A percentile compares a stretch with the other conserved stretches of the same genome.
phyloP scores from a whole-genome alignment of 2,888 invertebrate genomes.

The Leptopilina syphax region DNA sequence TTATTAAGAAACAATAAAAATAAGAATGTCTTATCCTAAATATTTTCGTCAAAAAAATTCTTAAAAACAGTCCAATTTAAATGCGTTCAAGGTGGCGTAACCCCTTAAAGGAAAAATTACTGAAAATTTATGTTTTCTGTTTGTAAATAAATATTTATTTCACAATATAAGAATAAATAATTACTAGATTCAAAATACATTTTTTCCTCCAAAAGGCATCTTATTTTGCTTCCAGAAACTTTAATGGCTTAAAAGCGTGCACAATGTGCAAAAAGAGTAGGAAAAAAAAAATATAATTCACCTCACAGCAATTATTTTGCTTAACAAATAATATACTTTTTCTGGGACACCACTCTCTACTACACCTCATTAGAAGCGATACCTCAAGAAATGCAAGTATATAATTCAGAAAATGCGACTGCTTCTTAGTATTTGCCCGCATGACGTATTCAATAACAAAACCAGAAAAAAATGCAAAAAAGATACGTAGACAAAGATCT shows the following conservation, averaged over 20 bases:
- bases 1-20: too few species aligned
- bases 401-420: neutral
- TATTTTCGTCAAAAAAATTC: too few species aligned
- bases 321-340: neutral
- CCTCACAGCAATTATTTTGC: constrained; percentile 10
- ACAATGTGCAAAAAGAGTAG: neutral
- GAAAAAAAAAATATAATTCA: neutral
- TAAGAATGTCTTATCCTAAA: too few species aligned
- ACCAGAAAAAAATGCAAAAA: neutral
- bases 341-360: neutral
- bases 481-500: constrained; percentile 45
- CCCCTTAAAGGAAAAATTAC: too few species aligned
- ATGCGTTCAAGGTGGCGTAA: too few species aligned
- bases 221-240: neutral
- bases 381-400: neutral
- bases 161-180: too few species aligned
- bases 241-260: neutral
- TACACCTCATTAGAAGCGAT: constrained; percentile 18
- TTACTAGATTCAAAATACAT: too few species aligned
- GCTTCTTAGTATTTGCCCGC: neutral
- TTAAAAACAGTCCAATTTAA: too few species aligned
- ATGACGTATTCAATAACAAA: neutral
- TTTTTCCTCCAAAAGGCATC: too few species aligned
- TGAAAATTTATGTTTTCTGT: too few species aligned
- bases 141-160: too few species aligned